A percentile compares a stretch with the other conserved stretches of the same genome.
phyloP scores from a whole-genome alignment of 2,888 invertebrate genomes.

The Physocephala rufipes region DNA sequence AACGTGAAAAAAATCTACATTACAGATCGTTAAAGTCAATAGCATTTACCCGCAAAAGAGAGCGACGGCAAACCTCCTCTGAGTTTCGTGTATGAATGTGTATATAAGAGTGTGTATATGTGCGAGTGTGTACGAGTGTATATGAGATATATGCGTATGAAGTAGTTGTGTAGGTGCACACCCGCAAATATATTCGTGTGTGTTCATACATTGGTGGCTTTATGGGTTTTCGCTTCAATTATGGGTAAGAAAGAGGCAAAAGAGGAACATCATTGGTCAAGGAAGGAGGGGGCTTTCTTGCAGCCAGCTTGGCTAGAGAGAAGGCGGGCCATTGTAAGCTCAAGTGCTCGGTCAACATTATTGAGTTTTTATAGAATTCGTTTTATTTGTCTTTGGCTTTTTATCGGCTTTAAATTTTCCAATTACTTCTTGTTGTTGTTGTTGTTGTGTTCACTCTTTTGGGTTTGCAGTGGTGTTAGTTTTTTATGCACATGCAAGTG shows the following conservation, averaged over 20 bases:
- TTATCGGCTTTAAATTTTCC: too few relatives aligned
- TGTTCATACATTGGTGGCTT: background rate
- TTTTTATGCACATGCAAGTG: constrained; percentile 20
- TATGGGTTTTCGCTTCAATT: too few relatives aligned
- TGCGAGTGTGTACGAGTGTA: too few relatives aligned
- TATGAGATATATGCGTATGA: background rate
- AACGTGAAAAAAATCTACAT: constrained; percentile 23
- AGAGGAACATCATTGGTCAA: background rate
- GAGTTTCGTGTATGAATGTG: constrained; percentile 2
- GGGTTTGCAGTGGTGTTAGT: constrained; percentile 6
- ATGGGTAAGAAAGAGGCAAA: background rate
- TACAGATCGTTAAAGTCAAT: constrained; percentile 31
- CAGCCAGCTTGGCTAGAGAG: background rate
- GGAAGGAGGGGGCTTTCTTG: background rate
- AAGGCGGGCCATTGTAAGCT: constrained; percentile 12
- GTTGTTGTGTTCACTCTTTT: background rate
- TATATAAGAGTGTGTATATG: background rate
- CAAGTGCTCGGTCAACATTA: constrained; percentile 14
- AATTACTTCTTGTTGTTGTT: background rate
- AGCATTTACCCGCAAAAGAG: constrained; percentile 6
- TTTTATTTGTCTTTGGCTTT: constrained; percentile 13
- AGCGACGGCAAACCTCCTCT: background rate
- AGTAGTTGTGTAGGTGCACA: too few relatives aligned
- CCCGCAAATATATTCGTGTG: too few relatives aligned
- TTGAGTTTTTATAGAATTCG: background rate